phyloP scores from a whole-genome alignment of 2,113 vertebrate genomes.

The Cichladusa arquata region DNA sequence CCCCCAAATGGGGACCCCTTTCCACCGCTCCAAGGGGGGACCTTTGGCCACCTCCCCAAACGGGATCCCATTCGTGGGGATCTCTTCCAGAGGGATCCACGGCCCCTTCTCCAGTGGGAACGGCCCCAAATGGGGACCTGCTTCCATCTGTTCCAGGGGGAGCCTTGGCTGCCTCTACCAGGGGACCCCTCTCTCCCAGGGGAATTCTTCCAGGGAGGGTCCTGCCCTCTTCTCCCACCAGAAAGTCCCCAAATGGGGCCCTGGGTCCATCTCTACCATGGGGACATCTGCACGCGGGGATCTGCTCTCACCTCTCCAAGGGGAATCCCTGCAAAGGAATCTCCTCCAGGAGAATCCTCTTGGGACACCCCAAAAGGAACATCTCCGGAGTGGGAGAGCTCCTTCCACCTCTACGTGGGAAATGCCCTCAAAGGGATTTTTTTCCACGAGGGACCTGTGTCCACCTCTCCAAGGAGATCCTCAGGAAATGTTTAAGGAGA shows the following conservation, averaged over 20 bases:
- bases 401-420: not conserved
- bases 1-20: not conserved
- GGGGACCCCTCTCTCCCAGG: not conserved
- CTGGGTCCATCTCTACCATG: not conserved
- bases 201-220: not conserved
- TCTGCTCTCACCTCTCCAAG: not conserved
- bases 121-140: not conserved
- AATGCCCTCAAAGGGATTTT: not conserved
- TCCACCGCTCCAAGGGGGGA: not conserved
- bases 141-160: not conserved
- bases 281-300: not conserved
- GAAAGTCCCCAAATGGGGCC: not conserved
- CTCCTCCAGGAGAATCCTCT: too few species aligned
- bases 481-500: not conserved
- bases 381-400: too few species aligned
- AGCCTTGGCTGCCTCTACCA: not conserved
- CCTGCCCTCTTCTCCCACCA: not conserved
- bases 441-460: too few species aligned
- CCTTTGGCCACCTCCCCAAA: too few species aligned
- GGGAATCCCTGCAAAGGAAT: accelerated
- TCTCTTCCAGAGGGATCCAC: not conserved
- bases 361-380: too few species aligned
- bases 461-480: not conserved
- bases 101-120: not conserved
- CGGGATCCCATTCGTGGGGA: accelerated